Conservation (phyloP, 2,888 invertebrate species). For the Laspeyria flexula region DNA sequence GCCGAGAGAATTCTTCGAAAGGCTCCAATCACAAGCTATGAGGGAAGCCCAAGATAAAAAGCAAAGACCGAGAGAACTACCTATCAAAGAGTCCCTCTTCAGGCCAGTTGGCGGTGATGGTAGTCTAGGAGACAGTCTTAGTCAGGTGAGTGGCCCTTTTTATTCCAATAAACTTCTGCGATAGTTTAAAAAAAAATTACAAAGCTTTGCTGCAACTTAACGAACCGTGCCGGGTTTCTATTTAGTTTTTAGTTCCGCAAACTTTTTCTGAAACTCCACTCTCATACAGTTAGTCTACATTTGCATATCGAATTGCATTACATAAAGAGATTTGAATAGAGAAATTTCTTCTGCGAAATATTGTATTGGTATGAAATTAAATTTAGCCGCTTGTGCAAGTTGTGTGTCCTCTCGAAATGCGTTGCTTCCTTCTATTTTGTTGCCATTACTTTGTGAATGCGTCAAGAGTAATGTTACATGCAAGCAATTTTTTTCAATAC, state of each 20-base stretch:
- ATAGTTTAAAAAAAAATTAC: constrained; percentile 54
- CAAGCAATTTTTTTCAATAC: constrained; percentile 73
- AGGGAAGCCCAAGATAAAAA: constrained; percentile 74
- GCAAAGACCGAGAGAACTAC: constrained; percentile 61
- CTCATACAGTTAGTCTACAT: constrained; percentile 51
- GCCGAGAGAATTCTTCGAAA: constrained; percentile 85
- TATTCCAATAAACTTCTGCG: constrained; percentile 28
- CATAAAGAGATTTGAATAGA: constrained; percentile 37
- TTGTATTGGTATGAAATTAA: constrained; percentile 51
- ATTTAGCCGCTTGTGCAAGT: constrained; percentile 57
- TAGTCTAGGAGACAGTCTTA: constrained; percentile 81
- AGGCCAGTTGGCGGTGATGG: constrained; percentile 76
- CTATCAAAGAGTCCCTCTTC: constrained; percentile 68
- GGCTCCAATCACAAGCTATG: constrained; percentile 81
- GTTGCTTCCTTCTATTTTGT: constrained; percentile 55
- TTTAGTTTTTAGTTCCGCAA: constrained; percentile 62
- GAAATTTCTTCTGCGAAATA: constrained; percentile 42
- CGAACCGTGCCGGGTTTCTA: constrained; percentile 62
- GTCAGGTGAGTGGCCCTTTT: constrained; percentile 68
- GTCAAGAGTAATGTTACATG: constrained; percentile 60
- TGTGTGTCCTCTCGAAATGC: constrained; percentile 42
- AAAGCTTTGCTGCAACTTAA: constrained; percentile 56
- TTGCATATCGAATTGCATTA: constrained; percentile 64
- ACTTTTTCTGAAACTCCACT: constrained; percentile 56
- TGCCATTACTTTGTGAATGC: constrained; percentile 70